phyloP scores from a whole-genome alignment of 1,140 invertebrate genomes.

The Oedothorax gibbosus region DNA sequence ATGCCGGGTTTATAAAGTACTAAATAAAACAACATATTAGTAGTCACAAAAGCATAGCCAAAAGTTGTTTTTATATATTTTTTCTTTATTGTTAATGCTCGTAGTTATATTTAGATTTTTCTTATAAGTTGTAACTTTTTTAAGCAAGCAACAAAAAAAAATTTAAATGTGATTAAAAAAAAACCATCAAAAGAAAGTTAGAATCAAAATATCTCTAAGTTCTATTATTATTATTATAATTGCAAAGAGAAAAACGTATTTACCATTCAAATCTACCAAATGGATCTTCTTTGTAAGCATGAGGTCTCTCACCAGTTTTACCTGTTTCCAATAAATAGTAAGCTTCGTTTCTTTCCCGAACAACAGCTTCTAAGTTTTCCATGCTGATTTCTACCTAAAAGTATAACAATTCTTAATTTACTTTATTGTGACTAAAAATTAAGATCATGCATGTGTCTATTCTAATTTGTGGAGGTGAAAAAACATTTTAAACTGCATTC shows the following conservation, averaged over 20 bases:
- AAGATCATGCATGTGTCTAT: too few species aligned
- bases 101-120: too few species aligned
- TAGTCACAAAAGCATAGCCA: too few species aligned
- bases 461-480: too few species aligned
- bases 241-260: slow-evolving; percentile 4
- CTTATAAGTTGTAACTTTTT: too few species aligned
- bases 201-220: background rate
- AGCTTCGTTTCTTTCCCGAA: slow-evolving; percentile 92
- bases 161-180: background rate
- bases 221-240: background rate
- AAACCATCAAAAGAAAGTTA: background rate
- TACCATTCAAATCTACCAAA: slow-evolving; percentile 63
- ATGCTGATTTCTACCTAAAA: slow-evolving; percentile 87
- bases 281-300: slow-evolving; percentile 72
- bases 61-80: too few species aligned
- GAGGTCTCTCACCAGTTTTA: slow-evolving; percentile 80
- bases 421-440: background rate
- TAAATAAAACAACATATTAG: too few species aligned
- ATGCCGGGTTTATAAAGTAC: too few species aligned
- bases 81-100: too few species aligned
- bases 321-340: slow-evolving; percentile 93
- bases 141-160: too few species aligned
- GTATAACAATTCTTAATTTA: background rate
- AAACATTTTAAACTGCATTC: too few species aligned
- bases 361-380: slow-evolving; percentile 91